phyloP scores from a whole-genome alignment of 2,888 invertebrate species.

The Philaethria dido region DNA sequence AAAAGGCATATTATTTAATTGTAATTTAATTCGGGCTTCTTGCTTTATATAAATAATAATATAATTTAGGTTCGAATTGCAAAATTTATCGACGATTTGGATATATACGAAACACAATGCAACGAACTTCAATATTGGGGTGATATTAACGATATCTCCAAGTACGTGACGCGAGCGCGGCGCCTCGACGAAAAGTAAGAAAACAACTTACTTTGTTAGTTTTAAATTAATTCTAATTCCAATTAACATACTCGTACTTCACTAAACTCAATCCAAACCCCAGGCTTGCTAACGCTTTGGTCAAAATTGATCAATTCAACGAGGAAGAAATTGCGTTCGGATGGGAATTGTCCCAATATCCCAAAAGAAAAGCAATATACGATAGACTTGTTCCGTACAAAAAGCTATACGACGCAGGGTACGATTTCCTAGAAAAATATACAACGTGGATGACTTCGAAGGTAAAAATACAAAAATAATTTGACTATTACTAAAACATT shows the following conservation, averaged over 20 bases:
- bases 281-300: constrained; percentile 88
- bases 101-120: constrained; percentile 90
- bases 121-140: constrained; percentile 95
- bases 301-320: constrained; percentile 94
- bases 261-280: background rate
- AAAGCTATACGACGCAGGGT: constrained; percentile 94
- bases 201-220: background rate
- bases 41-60: background rate
- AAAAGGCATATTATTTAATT: background rate
- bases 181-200: constrained; percentile 87
- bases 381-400: constrained; percentile 94
- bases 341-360: constrained; percentile 95
- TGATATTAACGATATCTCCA: constrained; percentile 91
- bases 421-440: constrained; percentile 92
- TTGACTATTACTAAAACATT: background rate
- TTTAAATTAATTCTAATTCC: background rate
- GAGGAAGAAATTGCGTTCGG: constrained; percentile 95
- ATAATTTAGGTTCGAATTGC: constrained; percentile 85
- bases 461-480: constrained; percentile 51
- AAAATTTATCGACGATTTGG: constrained; percentile 92
- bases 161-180: constrained; percentile 92
- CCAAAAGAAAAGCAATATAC: constrained; percentile 89
- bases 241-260: background rate
- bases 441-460: constrained; percentile 92
- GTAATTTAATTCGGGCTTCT: background rate